Percentiles rank a stretch among this genome's conserved stretches.
These are phyloP conservation scores for Macaca mulatta DNA, from an alignment of 2,113 vertebrate species.

Conservation along the genomic window DNA sequence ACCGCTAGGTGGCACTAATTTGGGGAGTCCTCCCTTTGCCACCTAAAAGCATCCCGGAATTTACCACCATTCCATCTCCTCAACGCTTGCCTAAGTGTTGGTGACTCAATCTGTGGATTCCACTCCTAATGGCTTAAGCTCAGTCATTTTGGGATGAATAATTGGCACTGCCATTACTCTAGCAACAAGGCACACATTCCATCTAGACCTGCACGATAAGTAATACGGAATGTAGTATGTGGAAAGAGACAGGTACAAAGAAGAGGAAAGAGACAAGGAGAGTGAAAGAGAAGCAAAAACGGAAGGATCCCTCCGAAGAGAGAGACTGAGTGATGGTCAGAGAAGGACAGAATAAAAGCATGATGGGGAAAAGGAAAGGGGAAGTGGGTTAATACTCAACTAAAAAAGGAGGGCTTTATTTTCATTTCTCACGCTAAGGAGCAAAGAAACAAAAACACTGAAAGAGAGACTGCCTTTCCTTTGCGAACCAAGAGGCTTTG, in stretches of 20 bases:
- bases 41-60: not conserved
- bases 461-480: not conserved
- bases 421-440: not conserved
- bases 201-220: not conserved
- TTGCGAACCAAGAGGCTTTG: not conserved
- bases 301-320: not conserved
- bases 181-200: not conserved
- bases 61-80: not conserved
- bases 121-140: not conserved
- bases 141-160: not conserved
- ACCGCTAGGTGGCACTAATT: constrained; percentile 57
- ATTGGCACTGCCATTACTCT: not conserved
- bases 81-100: not conserved
- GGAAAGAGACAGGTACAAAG: not conserved
- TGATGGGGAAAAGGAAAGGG: not conserved
- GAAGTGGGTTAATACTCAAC: not conserved
- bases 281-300: not conserved
- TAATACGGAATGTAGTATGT: not conserved
- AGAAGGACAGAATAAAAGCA: not conserved
- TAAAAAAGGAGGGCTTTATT: not conserved
- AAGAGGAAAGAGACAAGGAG: not conserved
- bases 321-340: not conserved
- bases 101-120: not conserved
- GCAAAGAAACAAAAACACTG: too few relatives aligned
- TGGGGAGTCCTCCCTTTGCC: accelerated